phyloP scores from a whole-genome alignment of 1,140 invertebrate genomes.

The Cepaea nemoralis region DNA sequence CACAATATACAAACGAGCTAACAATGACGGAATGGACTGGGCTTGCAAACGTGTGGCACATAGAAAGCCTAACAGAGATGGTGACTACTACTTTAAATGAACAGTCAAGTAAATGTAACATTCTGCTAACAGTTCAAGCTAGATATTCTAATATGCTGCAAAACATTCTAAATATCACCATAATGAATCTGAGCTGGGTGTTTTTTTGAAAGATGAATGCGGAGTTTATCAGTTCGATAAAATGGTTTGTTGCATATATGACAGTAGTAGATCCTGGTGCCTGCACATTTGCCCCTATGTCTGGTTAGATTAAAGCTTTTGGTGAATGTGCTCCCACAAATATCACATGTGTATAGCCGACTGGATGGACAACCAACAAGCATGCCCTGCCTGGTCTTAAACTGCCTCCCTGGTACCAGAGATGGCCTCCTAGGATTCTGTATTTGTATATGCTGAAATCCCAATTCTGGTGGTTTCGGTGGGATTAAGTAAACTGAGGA shows the following conservation, averaged over 20 bases:
- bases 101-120: no score
- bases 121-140: no score
- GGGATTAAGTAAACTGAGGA: background rate
- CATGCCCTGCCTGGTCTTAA: background rate
- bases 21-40: background rate
- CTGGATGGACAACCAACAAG: background rate
- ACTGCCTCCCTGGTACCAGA: background rate
- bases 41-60: background rate
- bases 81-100: no score
- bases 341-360: slow-evolving; percentile 3
- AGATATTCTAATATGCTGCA: no score
- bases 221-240: slow-evolving; percentile 28
- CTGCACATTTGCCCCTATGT: slow-evolving; percentile 28
- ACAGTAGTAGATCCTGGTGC: slow-evolving; percentile 15
- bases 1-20: background rate
- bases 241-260: slow-evolving; percentile 18
- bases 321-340: slow-evolving; percentile 18
- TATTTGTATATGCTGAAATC: background rate
- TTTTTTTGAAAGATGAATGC: slow-evolving; percentile 15
- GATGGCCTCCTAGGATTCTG: background rate
- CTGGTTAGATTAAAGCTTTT: slow-evolving; percentile 22
- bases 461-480: background rate
- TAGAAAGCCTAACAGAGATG: no score
- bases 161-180: background rate
- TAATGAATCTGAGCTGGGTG: slow-evolving; percentile 13